Evolutionary conservation across 2,797 vertebrate species (phyloP).

Genomic region (Coracias cyanogaster): DNA sequence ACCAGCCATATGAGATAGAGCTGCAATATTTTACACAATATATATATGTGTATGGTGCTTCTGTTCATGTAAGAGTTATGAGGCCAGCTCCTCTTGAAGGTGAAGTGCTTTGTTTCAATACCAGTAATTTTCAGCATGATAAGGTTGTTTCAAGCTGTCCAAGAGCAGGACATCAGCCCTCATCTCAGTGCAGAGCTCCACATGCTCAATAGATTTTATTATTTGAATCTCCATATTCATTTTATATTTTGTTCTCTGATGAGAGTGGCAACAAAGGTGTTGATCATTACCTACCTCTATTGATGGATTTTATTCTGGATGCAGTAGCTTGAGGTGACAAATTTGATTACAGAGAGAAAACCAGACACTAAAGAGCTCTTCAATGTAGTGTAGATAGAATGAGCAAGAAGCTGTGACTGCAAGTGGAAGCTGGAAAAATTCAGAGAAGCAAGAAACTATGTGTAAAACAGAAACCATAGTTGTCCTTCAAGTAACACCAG

Average conservation of each 20-base stretch:
- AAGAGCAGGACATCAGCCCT: not conserved
- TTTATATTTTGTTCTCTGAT: not conserved
- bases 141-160: not conserved
- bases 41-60: not conserved
- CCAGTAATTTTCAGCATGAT: not conserved
- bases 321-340: not conserved
- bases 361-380: not conserved
- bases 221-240: not conserved
- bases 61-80: not conserved
- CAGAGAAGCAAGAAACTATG: not conserved
- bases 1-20: slow-evolving; percentile 25
- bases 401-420: not conserved
- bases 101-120: not conserved
- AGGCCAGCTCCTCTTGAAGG: not conserved
- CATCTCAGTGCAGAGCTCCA: not conserved
- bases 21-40: slow-evolving; percentile 13
- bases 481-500: not conserved
- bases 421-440: not conserved
- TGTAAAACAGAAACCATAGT: not conserved
- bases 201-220: not conserved
- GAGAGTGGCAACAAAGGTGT: not conserved
- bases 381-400: not conserved
- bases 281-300: not conserved
- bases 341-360: slow-evolving; percentile 6
- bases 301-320: slow-evolving; percentile 9